Conservation (phyloP, 92 coral and sea anemone species). For the Epizoanthus fatuus region DNA sequence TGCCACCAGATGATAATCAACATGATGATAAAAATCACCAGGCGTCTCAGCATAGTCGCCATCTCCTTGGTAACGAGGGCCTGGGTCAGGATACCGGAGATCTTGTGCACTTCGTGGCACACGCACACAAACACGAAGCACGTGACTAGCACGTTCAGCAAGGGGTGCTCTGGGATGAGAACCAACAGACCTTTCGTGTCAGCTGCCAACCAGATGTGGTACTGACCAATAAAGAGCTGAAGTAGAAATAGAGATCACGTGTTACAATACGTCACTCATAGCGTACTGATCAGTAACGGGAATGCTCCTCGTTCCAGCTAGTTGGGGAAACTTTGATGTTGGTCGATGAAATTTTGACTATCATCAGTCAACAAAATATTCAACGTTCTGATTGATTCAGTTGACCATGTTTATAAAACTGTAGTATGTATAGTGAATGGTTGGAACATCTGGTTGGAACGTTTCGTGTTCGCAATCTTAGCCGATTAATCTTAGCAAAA, state of each 20-base stretch:
- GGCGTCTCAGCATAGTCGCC: conserved; percentile 87
- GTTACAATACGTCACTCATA: not conserved
- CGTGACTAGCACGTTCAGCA: conserved; percentile 87
- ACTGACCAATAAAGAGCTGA: conserved; percentile 96
- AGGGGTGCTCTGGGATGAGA: conserved; percentile 90
- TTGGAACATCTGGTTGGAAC: no score
- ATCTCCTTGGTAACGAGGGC: conserved; percentile 91
- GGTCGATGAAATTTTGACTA: no score
- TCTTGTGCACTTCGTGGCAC: conserved; percentile 94
- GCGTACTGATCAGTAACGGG: no score
- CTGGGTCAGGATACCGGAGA: conserved; percentile 78
- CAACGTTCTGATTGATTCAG: no score
- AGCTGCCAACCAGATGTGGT: conserved; percentile 97
- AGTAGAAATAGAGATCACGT: not conserved
- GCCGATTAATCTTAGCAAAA: no score
- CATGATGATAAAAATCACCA: conserved; percentile 87
- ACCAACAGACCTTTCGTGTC: conserved; percentile 96
- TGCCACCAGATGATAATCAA: conserved; percentile 98
- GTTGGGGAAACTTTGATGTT: no score
- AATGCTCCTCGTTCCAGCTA: no score
- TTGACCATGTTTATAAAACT: no score
- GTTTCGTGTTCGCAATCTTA: no score
- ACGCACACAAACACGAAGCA: conserved; percentile 93
- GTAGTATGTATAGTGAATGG: no score
- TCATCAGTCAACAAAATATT: no score